Evolutionary conservation across 2,888 invertebrate genomes (phyloP), one percentile per base, ranked within the genome.

Genomic region (Imbricaverruca yamaguchii): DNA sequence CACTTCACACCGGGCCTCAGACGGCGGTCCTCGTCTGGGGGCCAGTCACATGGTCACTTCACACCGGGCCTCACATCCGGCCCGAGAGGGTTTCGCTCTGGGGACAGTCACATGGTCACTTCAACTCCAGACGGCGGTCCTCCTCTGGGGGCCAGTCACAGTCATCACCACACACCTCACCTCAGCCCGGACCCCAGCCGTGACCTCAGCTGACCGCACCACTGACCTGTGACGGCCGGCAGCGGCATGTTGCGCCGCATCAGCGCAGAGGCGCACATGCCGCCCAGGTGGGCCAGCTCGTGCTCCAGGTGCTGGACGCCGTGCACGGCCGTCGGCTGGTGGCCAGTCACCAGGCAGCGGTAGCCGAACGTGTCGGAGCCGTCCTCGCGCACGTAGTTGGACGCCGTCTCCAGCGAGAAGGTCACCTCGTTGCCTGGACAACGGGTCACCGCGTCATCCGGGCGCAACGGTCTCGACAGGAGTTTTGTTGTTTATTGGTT

Each of bases 361-460:
- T 97, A 84, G 91, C 94, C 93, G 87, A 91, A 95, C 83, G 92
- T 92, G 86, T 91, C 91, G 0, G 92, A 92, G 85, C 93, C 92
- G 84, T 95, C 96, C 87, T 96, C 95, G 85, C 94, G 95, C 83
- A 96, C 91, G 87, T 97, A 98, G 87, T 97, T 93, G 0, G 97
- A 94, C 0, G 97, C 95, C 0, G 98, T 97, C 89, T 98, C 98
- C 86, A 99, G 87, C 0, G 97, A 96, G 87, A 98, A 97, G 85
- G 97, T 92, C 0, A 98, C 93, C 88, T 96, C 95, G 87, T 97
- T 96, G 25, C 97, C 97, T 90, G 84, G 15, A 2, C 69, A 39
- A 39, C 39, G 7, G 59, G 59, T 15, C 12, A 59, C 12, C 59
- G 59, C 59, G 15, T 11, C 59, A 11, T 13, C 59, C 59, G 59